Conservation (phyloP, 2,888 invertebrate genomes). For the Melanostoma scalare region DNA sequence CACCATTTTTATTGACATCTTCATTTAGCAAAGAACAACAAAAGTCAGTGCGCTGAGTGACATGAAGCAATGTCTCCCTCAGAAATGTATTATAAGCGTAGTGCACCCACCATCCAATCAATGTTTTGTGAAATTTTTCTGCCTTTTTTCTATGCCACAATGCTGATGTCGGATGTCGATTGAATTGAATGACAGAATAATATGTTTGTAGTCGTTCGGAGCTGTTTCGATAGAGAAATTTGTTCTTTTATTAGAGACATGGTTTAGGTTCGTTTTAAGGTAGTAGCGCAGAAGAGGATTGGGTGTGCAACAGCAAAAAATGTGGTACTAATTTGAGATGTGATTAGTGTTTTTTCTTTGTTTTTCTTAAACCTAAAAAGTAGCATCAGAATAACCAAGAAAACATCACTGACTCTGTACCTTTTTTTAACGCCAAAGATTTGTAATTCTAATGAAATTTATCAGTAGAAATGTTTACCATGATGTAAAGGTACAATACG, state of each 20-base stretch:
- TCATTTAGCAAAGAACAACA: slow-evolving; percentile 32
- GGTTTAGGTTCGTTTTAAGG: too few relatives aligned
- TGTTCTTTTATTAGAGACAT: neutral
- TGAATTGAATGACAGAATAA: slow-evolving; percentile 58
- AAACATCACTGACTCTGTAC: too few relatives aligned
- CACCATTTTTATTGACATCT: slow-evolving; percentile 13
- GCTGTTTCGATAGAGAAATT: slow-evolving; percentile 35
- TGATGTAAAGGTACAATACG: too few relatives aligned
- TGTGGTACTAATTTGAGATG: too few relatives aligned
- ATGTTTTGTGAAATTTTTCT: slow-evolving; percentile 16
- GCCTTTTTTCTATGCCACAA: slow-evolving; percentile 1
- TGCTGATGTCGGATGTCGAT: slow-evolving; percentile 57
- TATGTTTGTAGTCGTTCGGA: slow-evolving; percentile 41
- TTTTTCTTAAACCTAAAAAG: too few relatives aligned
- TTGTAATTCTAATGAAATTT: too few relatives aligned
- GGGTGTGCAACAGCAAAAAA: too few relatives aligned
- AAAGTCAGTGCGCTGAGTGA: neutral
- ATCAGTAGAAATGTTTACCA: too few relatives aligned
- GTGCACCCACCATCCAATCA: slow-evolving; percentile 15
- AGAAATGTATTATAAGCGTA: slow-evolving; percentile 11
- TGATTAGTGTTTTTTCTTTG: too few relatives aligned
- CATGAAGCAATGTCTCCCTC: neutral
- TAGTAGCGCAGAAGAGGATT: too few relatives aligned
- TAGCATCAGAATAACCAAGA: too few relatives aligned
- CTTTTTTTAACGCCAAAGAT: too few relatives aligned